Base-by-base conservation (phyloP, 2,888 invertebrate species). In the Polylopha cassiicola region DNA sequence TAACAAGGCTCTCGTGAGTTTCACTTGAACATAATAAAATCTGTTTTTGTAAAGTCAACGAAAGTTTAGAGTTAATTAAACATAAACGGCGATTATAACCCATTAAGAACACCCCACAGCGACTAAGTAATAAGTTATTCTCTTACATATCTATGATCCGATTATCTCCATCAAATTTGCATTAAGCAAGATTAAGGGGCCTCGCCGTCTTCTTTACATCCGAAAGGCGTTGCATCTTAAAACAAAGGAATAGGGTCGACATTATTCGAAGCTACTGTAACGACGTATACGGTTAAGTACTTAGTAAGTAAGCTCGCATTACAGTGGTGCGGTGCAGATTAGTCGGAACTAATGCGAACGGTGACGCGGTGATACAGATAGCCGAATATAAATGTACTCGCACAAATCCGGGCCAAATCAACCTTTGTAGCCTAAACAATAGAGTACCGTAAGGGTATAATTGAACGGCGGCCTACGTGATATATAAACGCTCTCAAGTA, bases 81-180 rank as follows among this genome's bases (percentile, higher is more conserved):
- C 24, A 38, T 17, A 14, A 37, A 14, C 10, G 30, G 13, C 3
- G 9, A 14, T 38, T 31, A 38, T 24, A 30, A 23, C 18, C 23
- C 18, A 14, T 20, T 10, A 31, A 38, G 14, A 30, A 20, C 15
- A 17, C 28, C 16, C 3, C 16, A 29, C n/a, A 29, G n/a, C 22
- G 22, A 6, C 37, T 31, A 31, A 38, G 37, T 31, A 30, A 39
- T 39, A 33, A 28, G 32, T 39, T 33, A 32, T 26, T 32, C 32
- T 16, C 23, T 15, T 16, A 27, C 38, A 23, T 27, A 28, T 28
- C 32, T 33, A 16, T 28, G 28, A 33, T 33, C 33, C 33, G 39
- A 39, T 33, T 39, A 33, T 23, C 33, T 39, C 39, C 33, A 33
- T 39, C 33, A 39, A 33, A 33, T 33, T 21, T 32, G 32, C 39